These are phyloP conservation scores for Xestoiulus laeticollis DNA, from an alignment of 2,888 invertebrate species.

Conservation along the genomic window DNA sequence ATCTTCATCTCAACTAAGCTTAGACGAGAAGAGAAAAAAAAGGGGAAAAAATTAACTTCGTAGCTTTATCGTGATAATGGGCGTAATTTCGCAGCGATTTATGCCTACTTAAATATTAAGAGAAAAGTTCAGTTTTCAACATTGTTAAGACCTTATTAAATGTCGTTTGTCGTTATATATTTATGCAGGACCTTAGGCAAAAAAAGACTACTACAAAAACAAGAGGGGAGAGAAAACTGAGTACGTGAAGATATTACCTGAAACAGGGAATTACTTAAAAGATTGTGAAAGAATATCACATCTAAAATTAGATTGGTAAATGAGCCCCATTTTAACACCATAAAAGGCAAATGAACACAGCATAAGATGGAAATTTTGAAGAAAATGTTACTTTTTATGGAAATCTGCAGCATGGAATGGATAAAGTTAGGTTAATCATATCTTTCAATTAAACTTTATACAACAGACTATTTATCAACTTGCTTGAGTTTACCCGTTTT, in stretches of 20 bases:
- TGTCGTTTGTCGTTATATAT: neutral
- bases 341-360: neutral
- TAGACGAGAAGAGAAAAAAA: neutral
- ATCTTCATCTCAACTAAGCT: constrained; percentile 8
- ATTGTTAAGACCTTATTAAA: neutral
- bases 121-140: constrained; percentile 14
- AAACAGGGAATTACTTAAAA: neutral
- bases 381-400: no score
- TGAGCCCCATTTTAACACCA: neutral
- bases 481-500: no score
- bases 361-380: no score
- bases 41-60: neutral
- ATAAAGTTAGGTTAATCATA: no score
- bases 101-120: constrained; percentile 28
- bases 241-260: neutral
- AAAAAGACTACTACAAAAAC: neutral
- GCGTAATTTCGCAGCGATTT: neutral
- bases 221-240: neutral
- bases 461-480: no score
- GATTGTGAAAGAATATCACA: neutral
- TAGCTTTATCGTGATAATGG: neutral
- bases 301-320: neutral
- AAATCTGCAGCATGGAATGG: no score
- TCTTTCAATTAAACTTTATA: no score
- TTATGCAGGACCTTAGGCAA: neutral